phyloP scores from a whole-genome alignment of 1,140 invertebrate species.

The Thaumatotibia leucotreta region DNA sequence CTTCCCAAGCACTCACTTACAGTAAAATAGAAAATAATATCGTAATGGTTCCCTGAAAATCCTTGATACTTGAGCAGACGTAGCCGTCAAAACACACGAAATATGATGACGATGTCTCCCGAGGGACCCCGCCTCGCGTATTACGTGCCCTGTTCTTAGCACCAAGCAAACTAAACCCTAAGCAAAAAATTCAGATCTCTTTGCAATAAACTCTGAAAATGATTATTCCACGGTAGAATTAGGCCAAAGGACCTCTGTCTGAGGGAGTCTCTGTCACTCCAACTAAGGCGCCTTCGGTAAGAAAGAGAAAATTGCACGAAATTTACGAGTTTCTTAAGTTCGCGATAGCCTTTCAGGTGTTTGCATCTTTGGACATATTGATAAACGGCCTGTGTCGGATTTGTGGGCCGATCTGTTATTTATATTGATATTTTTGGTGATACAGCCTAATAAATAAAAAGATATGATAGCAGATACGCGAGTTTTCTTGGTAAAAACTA shows the following conservation, averaged over 20 bases:
- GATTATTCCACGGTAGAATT: not conserved
- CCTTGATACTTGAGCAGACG: not conserved
- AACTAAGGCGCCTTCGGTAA: too few species aligned
- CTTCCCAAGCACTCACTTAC: not conserved
- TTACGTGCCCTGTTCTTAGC: not conserved
- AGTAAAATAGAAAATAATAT: conserved; percentile 2
- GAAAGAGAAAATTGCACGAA: too few species aligned
- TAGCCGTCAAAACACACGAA: not conserved
- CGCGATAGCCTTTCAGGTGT: not conserved
- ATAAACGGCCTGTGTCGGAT: not conserved
- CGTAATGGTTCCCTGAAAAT: not conserved
- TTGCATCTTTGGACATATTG: not conserved
- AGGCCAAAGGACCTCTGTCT: too few species aligned
- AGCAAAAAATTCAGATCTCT: not conserved
- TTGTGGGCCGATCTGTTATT: not conserved
- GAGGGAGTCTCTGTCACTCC: too few species aligned
- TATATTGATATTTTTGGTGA: not conserved
- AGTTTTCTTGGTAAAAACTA: conserved; percentile 1
- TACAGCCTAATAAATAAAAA: conserved; percentile 7
- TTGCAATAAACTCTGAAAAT: not conserved
- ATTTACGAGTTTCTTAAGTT: too few species aligned
- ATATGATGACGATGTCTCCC: not conserved
- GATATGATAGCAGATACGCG: not conserved
- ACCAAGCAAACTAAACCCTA: not conserved
- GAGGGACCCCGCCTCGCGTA: not conserved